A percentile compares a stretch with the other conserved stretches of the same genome.
Evolutionary conservation across 2,113 vertebrate species (phyloP).

Genomic region (Ictalurus punctatus): DNA sequence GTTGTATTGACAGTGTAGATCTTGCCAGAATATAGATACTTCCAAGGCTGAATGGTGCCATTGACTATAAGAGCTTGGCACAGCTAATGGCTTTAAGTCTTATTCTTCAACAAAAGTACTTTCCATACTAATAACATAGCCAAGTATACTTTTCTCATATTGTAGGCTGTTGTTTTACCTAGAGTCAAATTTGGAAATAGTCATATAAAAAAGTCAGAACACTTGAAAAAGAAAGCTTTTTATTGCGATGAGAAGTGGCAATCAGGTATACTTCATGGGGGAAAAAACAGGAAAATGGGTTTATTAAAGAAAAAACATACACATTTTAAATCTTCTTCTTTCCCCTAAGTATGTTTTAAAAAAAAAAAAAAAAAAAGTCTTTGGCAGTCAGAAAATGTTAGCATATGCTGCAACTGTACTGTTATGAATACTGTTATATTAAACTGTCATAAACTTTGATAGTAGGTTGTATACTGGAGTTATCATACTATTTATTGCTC

Average conservation of each 20-base stretch:
- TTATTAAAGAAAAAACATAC: background rate
- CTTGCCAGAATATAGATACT: background rate
- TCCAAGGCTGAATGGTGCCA: slow-evolving; percentile 33
- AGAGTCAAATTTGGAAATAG: background rate
- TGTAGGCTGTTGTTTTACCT: slow-evolving; percentile 9
- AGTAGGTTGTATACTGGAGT: background rate
- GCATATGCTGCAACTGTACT: background rate
- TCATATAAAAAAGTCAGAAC: background rate
- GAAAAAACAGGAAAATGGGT: background rate
- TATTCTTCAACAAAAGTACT: slow-evolving; percentile 20
- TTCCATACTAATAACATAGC: background rate
- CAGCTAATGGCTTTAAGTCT: slow-evolving; percentile 7
- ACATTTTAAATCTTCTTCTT: background rate
- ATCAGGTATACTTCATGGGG: background rate
- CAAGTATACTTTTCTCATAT: background rate
- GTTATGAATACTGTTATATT: background rate
- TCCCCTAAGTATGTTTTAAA: background rate
- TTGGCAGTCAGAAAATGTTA: background rate
- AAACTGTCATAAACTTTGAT: background rate
- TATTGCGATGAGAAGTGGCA: background rate
- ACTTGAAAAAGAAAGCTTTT: background rate
- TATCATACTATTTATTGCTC: background rate
- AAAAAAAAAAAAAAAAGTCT: no score
- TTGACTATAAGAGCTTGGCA: slow-evolving; percentile 41
- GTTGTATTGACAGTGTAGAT: background rate